Evolutionary conservation across 2,888 invertebrate species (phyloP).

Genomic region (Sclerodermus sp.): DNA sequence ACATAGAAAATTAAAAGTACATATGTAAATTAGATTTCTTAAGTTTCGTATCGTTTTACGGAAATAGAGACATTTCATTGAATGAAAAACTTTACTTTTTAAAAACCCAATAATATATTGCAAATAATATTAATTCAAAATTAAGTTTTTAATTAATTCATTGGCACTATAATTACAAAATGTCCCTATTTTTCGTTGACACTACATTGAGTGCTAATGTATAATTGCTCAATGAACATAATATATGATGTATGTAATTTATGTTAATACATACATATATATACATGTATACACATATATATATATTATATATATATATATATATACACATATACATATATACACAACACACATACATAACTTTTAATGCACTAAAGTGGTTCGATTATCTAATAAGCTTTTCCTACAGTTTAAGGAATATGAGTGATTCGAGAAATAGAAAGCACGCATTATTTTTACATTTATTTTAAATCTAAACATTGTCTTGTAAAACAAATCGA

Average conservation of each 20-base stretch:
- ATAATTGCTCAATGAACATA: slow-evolving; percentile 29
- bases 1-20: too few species aligned
- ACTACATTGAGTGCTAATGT: slow-evolving; percentile 7
- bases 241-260: slow-evolving; percentile 12
- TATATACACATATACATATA: background rate
- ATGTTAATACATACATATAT: background rate
- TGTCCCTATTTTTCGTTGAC: too few species aligned
- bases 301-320: background rate
- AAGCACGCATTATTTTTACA: slow-evolving; percentile 36
- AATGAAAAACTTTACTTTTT: too few species aligned
- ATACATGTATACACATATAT: background rate
- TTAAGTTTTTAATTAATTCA: too few species aligned
- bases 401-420: too few species aligned
- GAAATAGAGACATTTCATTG: background rate
- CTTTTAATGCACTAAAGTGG: slow-evolving; percentile 9
- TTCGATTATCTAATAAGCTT: slow-evolving; percentile 1
- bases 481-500: slow-evolving; percentile 39
- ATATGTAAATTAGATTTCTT: too few species aligned
- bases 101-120: too few species aligned
- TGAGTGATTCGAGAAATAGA: slow-evolving; percentile 23
- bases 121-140: too few species aligned
- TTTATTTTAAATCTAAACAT: slow-evolving; percentile 36
- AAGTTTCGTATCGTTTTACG: too few species aligned
- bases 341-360: background rate
- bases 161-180: too few species aligned